Conservation (phyloP, 2,797 vertebrate species). For the Leuciscus waleckii region DNA sequence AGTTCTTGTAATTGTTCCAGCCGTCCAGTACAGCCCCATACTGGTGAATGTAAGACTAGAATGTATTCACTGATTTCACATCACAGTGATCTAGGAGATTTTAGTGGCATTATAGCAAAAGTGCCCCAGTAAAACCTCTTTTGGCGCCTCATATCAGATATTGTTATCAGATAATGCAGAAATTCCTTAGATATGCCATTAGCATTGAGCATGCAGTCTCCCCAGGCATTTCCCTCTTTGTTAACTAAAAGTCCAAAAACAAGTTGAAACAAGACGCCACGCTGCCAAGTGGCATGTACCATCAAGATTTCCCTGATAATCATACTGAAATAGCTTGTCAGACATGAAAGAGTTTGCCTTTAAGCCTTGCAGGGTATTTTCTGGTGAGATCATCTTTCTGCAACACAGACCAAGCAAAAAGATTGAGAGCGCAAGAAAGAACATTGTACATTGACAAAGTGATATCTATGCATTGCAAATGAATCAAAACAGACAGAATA, state of each 20-base stretch:
- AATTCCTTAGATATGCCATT: conserved; percentile 55
- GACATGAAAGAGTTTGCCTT: conserved; percentile 52
- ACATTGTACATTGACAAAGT: conserved; percentile 31
- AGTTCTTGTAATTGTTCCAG: background rate
- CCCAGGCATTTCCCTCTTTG: conserved; percentile 61
- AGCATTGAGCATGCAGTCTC: conserved; percentile 53
- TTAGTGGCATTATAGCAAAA: conserved; percentile 1
- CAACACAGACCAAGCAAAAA: conserved; percentile 52
- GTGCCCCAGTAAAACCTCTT: conserved; percentile 10
- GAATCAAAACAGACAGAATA: conserved; percentile 42
- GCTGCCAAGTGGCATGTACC: conserved; percentile 56
- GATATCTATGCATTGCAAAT: conserved; percentile 33
- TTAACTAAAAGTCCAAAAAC: conserved; percentile 57
- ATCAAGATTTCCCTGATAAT: conserved; percentile 56
- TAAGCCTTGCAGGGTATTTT: conserved; percentile 61
- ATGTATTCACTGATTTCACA: background rate
- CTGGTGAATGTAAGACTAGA: background rate
- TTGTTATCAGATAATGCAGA: conserved; percentile 45
- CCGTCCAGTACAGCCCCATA: background rate
- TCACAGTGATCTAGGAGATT: background rate
- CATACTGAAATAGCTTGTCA: conserved; percentile 66
- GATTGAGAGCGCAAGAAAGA: conserved; percentile 48
- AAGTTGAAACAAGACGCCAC: conserved; percentile 55
- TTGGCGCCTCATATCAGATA: conserved; percentile 39
- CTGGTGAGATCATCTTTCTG: conserved; percentile 57